Evolutionary conservation across 1,140 invertebrate species (phyloP), one percentile per base, ranked within the genome.

Genomic region (Nautilus pompilius): DNA sequence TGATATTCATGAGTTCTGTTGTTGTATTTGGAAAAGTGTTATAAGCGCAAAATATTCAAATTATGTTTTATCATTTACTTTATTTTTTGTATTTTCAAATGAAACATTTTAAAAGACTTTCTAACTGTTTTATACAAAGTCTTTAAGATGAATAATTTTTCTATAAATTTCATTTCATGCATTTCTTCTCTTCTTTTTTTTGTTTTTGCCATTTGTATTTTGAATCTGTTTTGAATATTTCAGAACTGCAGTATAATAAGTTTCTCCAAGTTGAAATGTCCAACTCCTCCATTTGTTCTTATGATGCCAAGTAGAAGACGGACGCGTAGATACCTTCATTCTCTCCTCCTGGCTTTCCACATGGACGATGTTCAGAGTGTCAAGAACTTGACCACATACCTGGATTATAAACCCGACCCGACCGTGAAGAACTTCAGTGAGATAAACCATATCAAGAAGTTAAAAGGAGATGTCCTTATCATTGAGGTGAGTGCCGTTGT

Each of bases 341-440:
- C n/a, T n/a, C n/a, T n/a, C n/a, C 81, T 85, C 70, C 88, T 97
- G 61, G 94, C 92, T 17, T 98, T 99, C 81, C 86, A 93, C 5
- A 98, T 99, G 96, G 96, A 99, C 74, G 91, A 93, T 80, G 96
- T 98, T 0, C 87, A 91, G 72, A 87, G 89, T 2, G 93, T 98
- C 34, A 86, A 89, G 62, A 89, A 87, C 68, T 84, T 95, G 5
- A 84, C 89, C 26, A 90, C 89, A 56, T 89, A 90, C 34, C 85
- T 99, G 73, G 83, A 91, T 0, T 98, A 97, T 82, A 91, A 93
- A 17, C 89, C 93, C 58, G 95, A 99, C 86, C 96, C 96, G 0
- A 89, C 90, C 68, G 93, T 97, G 76, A 90, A 90, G 70, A 87
- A 91, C 58, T 98, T 98, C 82, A 88, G 90, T 0, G 90, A 90